Conservation (phyloP, 2,113 vertebrate genomes). For the Genyomyrus donnyi region DNA sequence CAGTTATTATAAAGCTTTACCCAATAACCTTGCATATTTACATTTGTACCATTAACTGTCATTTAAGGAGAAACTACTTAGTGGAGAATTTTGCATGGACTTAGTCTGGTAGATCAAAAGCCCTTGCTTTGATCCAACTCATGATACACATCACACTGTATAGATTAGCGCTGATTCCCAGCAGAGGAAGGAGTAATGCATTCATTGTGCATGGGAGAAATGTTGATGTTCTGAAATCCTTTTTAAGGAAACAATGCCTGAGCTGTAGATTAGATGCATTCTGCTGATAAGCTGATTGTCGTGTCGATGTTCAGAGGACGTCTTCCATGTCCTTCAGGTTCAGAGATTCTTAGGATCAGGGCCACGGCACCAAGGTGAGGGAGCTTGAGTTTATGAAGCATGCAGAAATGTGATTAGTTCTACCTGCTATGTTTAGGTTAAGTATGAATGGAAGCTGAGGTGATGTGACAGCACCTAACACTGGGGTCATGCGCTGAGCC, state of each 20-base stretch:
- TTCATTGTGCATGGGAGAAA: neutral
- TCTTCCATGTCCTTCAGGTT: neutral
- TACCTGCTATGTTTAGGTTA: neutral
- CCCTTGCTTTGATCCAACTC: slow-evolving; percentile 15
- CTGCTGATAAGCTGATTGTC: neutral
- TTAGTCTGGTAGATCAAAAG: slow-evolving; percentile 20
- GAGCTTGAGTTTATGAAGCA: neutral
- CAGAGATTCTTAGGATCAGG: neutral
- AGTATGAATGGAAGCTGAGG: neutral
- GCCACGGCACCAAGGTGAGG: neutral
- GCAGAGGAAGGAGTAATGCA: neutral
- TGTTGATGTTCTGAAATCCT: neutral
- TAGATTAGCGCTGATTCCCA: neutral
- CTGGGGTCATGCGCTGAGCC: neutral
- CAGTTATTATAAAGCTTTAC: neutral
- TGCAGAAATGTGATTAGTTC: neutral
- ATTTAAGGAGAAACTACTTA: slow-evolving; percentile 36
- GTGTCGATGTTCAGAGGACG: neutral
- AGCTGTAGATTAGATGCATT: neutral
- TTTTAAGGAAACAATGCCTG: neutral
- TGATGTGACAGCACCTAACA: neutral
- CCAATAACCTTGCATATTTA: slow-evolving; percentile 40
- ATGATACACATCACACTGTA: neutral
- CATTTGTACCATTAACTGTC: slow-evolving; percentile 52
- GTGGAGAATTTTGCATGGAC: neutral